Evolutionary conservation across 2,113 vertebrate genomes (phyloP), one percentile per base, ranked within the genome.

Genomic region (Meriones unguiculatus): DNA sequence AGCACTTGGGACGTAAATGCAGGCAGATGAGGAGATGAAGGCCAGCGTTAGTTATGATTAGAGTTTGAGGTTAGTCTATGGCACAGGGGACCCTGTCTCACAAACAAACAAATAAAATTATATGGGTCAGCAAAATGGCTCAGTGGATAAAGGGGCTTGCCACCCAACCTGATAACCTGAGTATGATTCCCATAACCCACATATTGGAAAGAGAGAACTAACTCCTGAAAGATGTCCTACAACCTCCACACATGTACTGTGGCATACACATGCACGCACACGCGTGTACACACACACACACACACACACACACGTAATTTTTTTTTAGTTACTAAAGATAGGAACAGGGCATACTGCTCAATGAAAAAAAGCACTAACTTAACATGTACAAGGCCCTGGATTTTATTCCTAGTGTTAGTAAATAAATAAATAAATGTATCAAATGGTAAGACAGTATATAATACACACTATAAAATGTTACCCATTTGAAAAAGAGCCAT

Each of bases 401-500:
- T 35, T 80, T 80, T 35, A 80, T 54, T 80, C 50, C 15, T 78
- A 32, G 50, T 50, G 30, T 54, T 54, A 30, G 28, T 78, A 78
- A 78, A 52, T 78, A 78, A 78, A 52, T 17, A 78, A 46, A 14
- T 57, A 57, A 57, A 46, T 46, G 46, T 52, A 52, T 78, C 52
- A 90, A 69, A 30, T 92, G 77, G 62, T 22, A 84, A 46, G 81
- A 84, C 6, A 94, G 57, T 81, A 59, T 38, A 24, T 24, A 81
- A 50, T 77, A 64, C 46, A 62, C 86, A 80, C 22, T 82, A 50
- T 94, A 92, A 95, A 92, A 82, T 52, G 52, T 86, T 89, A 9
- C 25, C 32, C 38, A 11, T 72, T 59, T 25, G 59, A 24, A 5
- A 57, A 73, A 82, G 89, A 64, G 30, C 4, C 7, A 30, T 8